Percentiles rank a stretch among this genome's conserved stretches.
phyloP scores from a whole-genome alignment of 23 tunicate species.

The Aplidium turbinatum region DNA sequence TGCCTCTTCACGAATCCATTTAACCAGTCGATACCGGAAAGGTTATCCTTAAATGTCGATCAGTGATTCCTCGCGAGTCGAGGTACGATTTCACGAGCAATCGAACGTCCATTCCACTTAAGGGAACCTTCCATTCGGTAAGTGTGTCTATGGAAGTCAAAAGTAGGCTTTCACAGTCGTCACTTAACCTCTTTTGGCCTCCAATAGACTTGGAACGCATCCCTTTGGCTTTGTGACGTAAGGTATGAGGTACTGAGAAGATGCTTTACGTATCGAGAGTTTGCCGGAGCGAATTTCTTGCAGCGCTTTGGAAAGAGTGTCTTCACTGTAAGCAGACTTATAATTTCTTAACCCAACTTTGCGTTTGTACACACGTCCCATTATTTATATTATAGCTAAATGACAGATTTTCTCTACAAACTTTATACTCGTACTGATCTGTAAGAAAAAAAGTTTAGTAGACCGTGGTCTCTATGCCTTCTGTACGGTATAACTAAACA shows the following conservation, averaged over 20 bases:
- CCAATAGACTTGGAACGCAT: background rate
- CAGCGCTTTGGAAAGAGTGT: background rate
- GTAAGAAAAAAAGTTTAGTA: no score
- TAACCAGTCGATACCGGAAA: constrained; percentile 5
- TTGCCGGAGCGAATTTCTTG: background rate
- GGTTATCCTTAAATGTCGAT: background rate
- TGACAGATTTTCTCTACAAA: no score
- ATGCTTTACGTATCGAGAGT: background rate
- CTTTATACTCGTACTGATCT: no score
- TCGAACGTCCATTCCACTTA: background rate
- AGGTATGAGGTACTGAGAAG: background rate
- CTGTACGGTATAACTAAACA: no score
- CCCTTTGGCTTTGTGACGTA: background rate
- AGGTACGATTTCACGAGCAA: background rate
- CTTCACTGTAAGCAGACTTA: background rate
- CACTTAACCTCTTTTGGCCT: background rate
- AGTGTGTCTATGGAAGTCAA: background rate
- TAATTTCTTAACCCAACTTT: background rate
- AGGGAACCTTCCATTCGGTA: constrained; percentile 1
- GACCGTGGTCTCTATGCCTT: no score
- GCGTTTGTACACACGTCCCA: background rate
- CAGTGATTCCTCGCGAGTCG: background rate
- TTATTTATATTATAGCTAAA: no score
- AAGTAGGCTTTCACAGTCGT: background rate
- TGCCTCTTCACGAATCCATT: background rate